Evolutionary conservation across 2,113 vertebrate species (phyloP), one percentile per base, ranked within the genome.

Genomic region (Cephalopholis sonnerati): DNA sequence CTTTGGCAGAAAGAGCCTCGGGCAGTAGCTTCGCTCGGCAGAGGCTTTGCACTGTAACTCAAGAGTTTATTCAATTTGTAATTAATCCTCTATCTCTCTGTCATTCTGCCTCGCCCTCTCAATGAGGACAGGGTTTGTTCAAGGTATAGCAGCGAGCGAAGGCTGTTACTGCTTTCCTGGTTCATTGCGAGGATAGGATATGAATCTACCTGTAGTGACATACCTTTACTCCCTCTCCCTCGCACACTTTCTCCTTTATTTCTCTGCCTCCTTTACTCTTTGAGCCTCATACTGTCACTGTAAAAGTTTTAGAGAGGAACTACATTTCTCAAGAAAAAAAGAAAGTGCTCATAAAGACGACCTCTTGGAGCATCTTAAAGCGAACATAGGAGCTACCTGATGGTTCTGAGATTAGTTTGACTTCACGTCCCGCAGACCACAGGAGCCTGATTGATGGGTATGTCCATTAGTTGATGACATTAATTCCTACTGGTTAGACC

Each of bases 161-260:
- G 87, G 91, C 91, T 93, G 91, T 93, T 91, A 93, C 95, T 69
- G 65, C 82, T 82, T 95, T 96, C 94, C 91, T 96, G 96, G 96
- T 96, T 97, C 96, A 95, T 77, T 94, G 93, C 84, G 90, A 95
- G 96, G 96, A 96, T 96, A 96, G 96, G 95, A 96, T 93, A 95
- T 95, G 95, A 96, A 93, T 95, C 91, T 85, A 94, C 94, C 93
- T 93, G 88, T 66, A 86, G 71, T 85, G 71, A 83, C 91, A 91
- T 86, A 91, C 77, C 81, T 90, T 71, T 68, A 4, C 65, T 59
- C 76, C 44, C 63, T 59, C 57, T 79, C 65, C 20, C 54, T 83
- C 29, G 74, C 70, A 62, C 25, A 17, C 62, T 68, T 53, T 64
- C n/a, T n/a, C 39, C 32, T 65, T 41, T 15, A n/a, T 22, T 65